Conservation (phyloP, 1,140 invertebrate species). For the Semibalanus balanoides region DNA sequence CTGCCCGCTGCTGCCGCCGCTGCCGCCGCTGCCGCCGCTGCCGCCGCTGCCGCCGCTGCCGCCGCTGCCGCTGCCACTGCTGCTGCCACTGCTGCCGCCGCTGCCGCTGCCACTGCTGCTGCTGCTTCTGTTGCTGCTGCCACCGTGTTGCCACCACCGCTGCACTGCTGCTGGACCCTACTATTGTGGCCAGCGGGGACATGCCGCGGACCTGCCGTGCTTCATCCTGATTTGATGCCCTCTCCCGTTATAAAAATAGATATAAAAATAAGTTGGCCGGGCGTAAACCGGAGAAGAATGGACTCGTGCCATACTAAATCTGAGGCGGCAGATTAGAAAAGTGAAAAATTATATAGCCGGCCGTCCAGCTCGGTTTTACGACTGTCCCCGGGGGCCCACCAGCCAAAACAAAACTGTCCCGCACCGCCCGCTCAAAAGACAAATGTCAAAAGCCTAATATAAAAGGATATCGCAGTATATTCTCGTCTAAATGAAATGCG, state of each 20-base stretch:
- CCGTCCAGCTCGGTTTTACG: not conserved
- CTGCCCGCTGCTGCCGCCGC: too few relatives aligned
- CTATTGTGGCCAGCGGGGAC: not conserved
- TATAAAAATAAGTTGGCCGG: slow-evolving; percentile 2
- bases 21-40: too few relatives aligned
- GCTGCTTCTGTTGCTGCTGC: too few relatives aligned
- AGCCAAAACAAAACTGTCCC: not conserved
- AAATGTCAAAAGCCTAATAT: not conserved
- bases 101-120: too few relatives aligned
- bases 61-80: too few relatives aligned
- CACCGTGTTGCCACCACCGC: not conserved
- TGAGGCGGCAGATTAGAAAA: not conserved
- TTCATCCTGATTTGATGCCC: not conserved
- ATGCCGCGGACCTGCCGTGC: not conserved
- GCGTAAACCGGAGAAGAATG: not conserved
- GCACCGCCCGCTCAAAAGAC: not conserved
- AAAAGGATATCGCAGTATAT: not conserved
- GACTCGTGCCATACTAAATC: not conserved
- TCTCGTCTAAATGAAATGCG: not conserved
- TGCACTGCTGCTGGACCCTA: not conserved
- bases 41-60: too few relatives aligned
- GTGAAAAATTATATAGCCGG: not conserved
- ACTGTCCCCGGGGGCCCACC: not conserved
- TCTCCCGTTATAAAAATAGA: not conserved
- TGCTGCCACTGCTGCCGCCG: too few relatives aligned